Base-by-base conservation (phyloP, 2,113 vertebrate species). In the Chaenocephalus aceratus region DNA sequence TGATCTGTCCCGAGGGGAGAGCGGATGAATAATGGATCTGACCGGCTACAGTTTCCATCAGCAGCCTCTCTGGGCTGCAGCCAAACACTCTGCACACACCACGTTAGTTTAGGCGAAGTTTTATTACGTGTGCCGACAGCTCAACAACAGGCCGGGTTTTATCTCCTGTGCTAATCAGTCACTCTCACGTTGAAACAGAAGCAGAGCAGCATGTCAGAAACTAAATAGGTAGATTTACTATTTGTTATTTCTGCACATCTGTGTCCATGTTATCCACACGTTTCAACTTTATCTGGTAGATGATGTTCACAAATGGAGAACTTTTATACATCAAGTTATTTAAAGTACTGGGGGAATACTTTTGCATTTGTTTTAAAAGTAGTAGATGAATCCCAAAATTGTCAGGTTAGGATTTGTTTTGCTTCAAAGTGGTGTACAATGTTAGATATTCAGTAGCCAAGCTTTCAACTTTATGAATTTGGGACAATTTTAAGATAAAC, bases 21-120 rank as follows among this genome's bases (percentile, higher is more conserved):
- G 81, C 57, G 5, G 70, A 59, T 82, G 61, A 87, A 85, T 75
- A 82, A 84, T 82, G 62, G 75, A 84, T 84, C 74, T 36, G 74
- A 51, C 46, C 2, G 11, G 75, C 77, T 59, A 58, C 41, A 79
- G 65, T 84, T 79, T 72, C 86, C 79, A 64, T 80, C 72, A 45
- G 34, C 60, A 51, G 62, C 30, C 15, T 48, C 73, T 52, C 51
- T 67, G 66, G 30, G 49, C 64, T 18, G 36, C 63, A 80, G 80
- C 58, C 74, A 69, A 64, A 60, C 45, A 2, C 44, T 69, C 41
- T 23, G 72, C 41, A 54, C 36, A 2, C 45, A n/a, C 36, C 41
- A 2, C 16, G 61, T 34, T 75, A 5, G 21, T 53, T 18, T 21
- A 48, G 30, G 51, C 48, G 6, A 7, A 11, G 60, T 56, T 63